Conservation (phyloP, 2,888 invertebrate species). For the Leucophenga montana region DNA sequence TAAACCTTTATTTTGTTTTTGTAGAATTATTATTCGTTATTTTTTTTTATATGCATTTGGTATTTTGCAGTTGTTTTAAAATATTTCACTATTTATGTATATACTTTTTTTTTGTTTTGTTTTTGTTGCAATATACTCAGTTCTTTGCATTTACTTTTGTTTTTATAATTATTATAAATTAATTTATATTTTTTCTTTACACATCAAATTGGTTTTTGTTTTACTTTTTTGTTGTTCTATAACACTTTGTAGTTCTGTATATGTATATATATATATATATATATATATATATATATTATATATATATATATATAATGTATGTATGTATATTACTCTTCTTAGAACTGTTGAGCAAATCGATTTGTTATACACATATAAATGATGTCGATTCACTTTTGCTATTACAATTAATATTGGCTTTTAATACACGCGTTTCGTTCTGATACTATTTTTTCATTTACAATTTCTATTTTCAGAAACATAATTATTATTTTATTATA, state of each 20-base stretch:
- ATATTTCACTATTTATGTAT: conserved; percentile 2
- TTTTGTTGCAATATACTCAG: conserved; percentile 10
- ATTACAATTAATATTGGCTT: conserved; percentile 22
- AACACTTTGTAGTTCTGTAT: conserved; percentile 6
- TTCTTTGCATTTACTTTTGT: conserved; percentile 15
- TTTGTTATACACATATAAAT: conserved; percentile 17
- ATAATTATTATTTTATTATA: neutral
- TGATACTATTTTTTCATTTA: conserved; percentile 2
- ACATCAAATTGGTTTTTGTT: conserved; percentile 38
- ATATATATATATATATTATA: neutral
- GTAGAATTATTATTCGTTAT: conserved; percentile 29
- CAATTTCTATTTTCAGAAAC: neutral
- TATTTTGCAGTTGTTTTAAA: conserved; percentile 5
- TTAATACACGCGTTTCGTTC: conserved; percentile 20
- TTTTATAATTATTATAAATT: neutral
- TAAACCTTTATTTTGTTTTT: conserved; percentile 35
- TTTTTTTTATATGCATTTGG: conserved; percentile 16
- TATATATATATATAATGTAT: neutral
- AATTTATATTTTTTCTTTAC: conserved; percentile 35
- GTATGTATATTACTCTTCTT: neutral
- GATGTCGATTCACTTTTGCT: neutral
- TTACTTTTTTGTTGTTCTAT: conserved; percentile 13
- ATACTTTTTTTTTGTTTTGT: too few species aligned
- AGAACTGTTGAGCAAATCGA: conserved; percentile 16
- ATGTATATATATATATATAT: neutral